A percentile compares a stretch with the other conserved stretches of the same genome.
phyloP scores from a whole-genome alignment of 2,888 invertebrate genomes.

The Aethes cnicana region DNA sequence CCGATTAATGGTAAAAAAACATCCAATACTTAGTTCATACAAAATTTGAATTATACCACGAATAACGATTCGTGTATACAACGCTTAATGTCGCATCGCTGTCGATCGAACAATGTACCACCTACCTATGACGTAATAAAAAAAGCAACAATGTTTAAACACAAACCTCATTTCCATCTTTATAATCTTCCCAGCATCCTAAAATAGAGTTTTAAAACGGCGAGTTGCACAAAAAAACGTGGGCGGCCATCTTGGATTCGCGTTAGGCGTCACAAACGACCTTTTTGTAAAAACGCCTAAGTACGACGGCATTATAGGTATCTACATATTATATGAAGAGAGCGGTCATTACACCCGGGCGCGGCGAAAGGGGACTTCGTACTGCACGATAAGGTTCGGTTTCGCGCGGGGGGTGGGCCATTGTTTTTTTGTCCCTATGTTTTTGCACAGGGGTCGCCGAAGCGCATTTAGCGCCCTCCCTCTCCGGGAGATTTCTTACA shows the following conservation, averaged over 20 bases:
- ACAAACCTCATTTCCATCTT: too few relatives aligned
- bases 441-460: conserved; percentile 26
- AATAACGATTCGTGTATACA: too few relatives aligned
- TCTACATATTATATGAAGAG: conserved; percentile 22
- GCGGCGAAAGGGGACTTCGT: neutral
- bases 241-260: conserved; percentile 30
- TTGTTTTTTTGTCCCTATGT: conserved; percentile 28
- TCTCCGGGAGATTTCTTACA: conserved; percentile 23
- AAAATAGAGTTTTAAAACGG: conserved; percentile 12
- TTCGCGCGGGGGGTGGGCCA: neutral
- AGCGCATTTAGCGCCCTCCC: conserved; percentile 22
- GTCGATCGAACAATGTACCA: too few relatives aligned
- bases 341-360: conserved; percentile 10
- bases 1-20: too few relatives aligned
- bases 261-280: conserved; percentile 32
- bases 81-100: too few relatives aligned
- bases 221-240: conserved; percentile 25
- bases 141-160: too few relatives aligned
- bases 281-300: conserved; percentile 30
- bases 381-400: neutral
- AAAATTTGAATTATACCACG: too few relatives aligned
- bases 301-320: conserved; percentile 26
- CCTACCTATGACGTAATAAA: too few relatives aligned
- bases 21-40: too few relatives aligned
- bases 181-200: neutral